phyloP scores from a whole-genome alignment of 2,888 invertebrate species.

The Parnassius apollo region DNA sequence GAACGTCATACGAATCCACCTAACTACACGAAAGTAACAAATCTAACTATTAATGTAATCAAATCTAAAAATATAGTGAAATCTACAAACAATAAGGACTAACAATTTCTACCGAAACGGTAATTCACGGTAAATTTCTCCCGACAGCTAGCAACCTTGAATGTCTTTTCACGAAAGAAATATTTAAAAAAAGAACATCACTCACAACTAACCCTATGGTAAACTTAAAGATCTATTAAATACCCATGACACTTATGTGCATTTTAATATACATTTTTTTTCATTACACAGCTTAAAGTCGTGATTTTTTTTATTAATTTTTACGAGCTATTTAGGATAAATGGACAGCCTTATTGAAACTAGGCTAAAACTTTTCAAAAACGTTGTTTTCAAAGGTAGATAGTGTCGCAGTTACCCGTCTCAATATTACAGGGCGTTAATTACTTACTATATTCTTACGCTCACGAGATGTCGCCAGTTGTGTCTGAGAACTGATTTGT shows the following conservation, averaged over 20 bases:
- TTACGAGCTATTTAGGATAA: slow-evolving; percentile 12
- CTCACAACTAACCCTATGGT: slow-evolving; percentile 17
- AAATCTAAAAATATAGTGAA: slow-evolving; percentile 5
- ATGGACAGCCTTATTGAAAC: slow-evolving; percentile 18
- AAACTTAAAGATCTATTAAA: slow-evolving; percentile 19
- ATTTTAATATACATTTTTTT: slow-evolving; percentile 32
- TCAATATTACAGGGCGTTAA: too few species aligned
- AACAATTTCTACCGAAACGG: background rate
- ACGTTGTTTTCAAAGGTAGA: background rate
- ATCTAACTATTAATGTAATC: slow-evolving; percentile 3
- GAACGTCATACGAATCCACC: slow-evolving; percentile 8
- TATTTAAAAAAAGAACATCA: slow-evolving; percentile 11
- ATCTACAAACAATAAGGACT: slow-evolving; percentile 11
- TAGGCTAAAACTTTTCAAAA: slow-evolving; percentile 10
- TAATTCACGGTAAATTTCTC: slow-evolving; percentile 10
- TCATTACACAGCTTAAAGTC: slow-evolving; percentile 9
- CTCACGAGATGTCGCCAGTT: too few species aligned
- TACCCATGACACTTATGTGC: slow-evolving; percentile 27
- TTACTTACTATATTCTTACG: too few species aligned
- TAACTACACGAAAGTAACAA: slow-evolving; percentile 12
- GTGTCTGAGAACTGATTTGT: too few species aligned
- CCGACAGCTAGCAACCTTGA: slow-evolving; percentile 9
- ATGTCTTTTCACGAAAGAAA: slow-evolving; percentile 1
- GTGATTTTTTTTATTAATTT: slow-evolving; percentile 5
- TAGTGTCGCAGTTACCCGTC: background rate